Conservation (phyloP, 2,797 vertebrate genomes). For the Acrossocheilus fasciatus region DNA sequence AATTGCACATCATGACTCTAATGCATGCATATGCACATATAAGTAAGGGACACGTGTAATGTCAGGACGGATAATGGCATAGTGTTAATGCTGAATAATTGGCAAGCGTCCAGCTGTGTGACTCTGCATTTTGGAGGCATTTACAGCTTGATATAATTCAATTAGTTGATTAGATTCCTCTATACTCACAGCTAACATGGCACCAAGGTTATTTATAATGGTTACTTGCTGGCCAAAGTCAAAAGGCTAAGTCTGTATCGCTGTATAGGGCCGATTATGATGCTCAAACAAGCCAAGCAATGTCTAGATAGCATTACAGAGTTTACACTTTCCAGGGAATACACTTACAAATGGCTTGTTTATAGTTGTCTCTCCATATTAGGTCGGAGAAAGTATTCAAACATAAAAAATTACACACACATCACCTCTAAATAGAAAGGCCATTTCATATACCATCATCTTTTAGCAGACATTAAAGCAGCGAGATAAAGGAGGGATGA, state of each 20-base stretch:
- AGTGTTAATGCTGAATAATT: constrained; percentile 51
- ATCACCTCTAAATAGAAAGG: constrained; percentile 5
- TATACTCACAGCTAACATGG: not conserved
- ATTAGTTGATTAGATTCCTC: not conserved
- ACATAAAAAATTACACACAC: not conserved
- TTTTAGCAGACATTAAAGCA: constrained; percentile 44
- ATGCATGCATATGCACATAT: constrained; percentile 48
- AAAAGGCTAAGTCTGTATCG: not conserved
- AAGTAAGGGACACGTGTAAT: constrained; percentile 40
- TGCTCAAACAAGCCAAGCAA: not conserved
- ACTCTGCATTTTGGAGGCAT: constrained; percentile 28
- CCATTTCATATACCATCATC: constrained; percentile 13
- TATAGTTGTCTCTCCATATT: constrained; percentile 4
- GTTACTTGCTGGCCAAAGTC: not conserved
- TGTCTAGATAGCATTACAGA: not conserved
- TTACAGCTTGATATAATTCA: constrained; percentile 1
- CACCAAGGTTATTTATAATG: not conserved
- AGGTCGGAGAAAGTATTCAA: constrained; percentile 2
- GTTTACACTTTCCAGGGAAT: not conserved
- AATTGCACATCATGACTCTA: constrained; percentile 56
- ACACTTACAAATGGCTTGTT: not conserved
- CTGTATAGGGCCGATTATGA: not conserved
- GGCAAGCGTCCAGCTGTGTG: constrained; percentile 23
- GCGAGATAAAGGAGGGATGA: constrained; percentile 29
- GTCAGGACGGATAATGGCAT: constrained; percentile 24